These are phyloP conservation scores for Amia ocellicauda DNA, from an alignment of 2,113 vertebrate genomes.

Conservation along the genomic window DNA sequence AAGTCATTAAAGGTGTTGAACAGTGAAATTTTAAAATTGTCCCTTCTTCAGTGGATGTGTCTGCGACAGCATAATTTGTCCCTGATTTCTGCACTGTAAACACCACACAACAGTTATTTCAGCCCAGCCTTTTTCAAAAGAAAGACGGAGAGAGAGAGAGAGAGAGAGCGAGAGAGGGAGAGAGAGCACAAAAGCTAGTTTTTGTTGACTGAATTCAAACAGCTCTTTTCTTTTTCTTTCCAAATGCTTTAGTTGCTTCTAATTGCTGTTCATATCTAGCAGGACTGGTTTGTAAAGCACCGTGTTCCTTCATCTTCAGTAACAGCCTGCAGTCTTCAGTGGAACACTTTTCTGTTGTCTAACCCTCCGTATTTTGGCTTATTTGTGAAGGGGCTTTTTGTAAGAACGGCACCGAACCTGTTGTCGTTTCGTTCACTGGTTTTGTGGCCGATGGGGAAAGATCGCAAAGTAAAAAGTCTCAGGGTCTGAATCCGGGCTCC, in stretches of 20 bases:
- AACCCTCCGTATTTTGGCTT: too few species aligned
- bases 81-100: slow-evolving; percentile 90
- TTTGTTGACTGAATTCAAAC: slow-evolving; percentile 62
- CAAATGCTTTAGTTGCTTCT: slow-evolving; percentile 58
- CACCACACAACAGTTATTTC: slow-evolving; percentile 83
- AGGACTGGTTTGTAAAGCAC: slow-evolving; percentile 13
- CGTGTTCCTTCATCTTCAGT: too few species aligned
- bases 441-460: too few species aligned
- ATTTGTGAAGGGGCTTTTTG: too few species aligned
- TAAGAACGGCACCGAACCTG: too few species aligned
- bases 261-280: slow-evolving; percentile 58
- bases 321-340: too few species aligned
- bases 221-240: slow-evolving; percentile 54
- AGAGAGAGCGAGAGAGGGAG: slow-evolving; percentile 34
- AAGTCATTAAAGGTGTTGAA: slow-evolving; percentile 97
- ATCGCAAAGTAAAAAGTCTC: too few species aligned
- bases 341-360: too few species aligned
- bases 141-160: slow-evolving; percentile 30
- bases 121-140: slow-evolving; percentile 55
- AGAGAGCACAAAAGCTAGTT: slow-evolving; percentile 37
- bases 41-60: slow-evolving; percentile 87
- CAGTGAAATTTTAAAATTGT: slow-evolving; percentile 96
- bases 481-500: too few species aligned
- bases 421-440: too few species aligned
- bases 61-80: slow-evolving; percentile 95